These are phyloP conservation scores for Amphiprion ocellaris DNA, from an alignment of 2,113 vertebrate species.

Conservation along the genomic window DNA sequence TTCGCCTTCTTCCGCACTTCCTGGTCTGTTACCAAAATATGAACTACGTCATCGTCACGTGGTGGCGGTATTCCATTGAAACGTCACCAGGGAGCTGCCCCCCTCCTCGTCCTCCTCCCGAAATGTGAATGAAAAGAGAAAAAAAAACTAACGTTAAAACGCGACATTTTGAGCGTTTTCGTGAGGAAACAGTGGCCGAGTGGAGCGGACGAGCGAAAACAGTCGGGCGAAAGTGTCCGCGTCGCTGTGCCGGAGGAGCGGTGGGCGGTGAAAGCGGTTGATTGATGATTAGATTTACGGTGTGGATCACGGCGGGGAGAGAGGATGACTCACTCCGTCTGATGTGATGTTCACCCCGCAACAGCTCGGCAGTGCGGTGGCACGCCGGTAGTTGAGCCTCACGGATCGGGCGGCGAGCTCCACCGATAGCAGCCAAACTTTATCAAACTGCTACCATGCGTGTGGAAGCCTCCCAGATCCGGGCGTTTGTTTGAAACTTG, in stretches of 20 bases:
- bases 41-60: conserved; percentile 78
- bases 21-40: conserved; percentile 78
- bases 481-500: conserved; percentile 34
- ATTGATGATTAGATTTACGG: conserved; percentile 77
- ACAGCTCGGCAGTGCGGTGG: conserved; percentile 78
- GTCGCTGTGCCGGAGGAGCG: not conserved
- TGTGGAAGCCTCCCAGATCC: not conserved
- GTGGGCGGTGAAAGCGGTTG: conserved; percentile 67
- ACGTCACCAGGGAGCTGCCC: conserved; percentile 61
- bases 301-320: conserved; percentile 72
- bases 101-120: not conserved
- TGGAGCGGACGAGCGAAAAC: not conserved
- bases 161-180: not conserved
- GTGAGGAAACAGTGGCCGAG: not conserved
- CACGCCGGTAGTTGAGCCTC: conserved; percentile 57
- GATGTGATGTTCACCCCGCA: conserved; percentile 80
- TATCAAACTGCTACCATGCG: conserved; percentile 29
- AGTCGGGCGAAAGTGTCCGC: not conserved
- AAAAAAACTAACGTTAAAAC: conserved; percentile 17
- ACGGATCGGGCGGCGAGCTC: conserved; percentile 26
- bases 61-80: conserved; percentile 51
- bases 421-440: conserved; percentile 56
- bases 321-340: conserved; percentile 83
- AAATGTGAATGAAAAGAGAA: conserved; percentile 50
- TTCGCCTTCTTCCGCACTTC: conserved; percentile 75